phyloP scores from a whole-genome alignment of 2,888 invertebrate species.

The Calephelis perditalis region DNA sequence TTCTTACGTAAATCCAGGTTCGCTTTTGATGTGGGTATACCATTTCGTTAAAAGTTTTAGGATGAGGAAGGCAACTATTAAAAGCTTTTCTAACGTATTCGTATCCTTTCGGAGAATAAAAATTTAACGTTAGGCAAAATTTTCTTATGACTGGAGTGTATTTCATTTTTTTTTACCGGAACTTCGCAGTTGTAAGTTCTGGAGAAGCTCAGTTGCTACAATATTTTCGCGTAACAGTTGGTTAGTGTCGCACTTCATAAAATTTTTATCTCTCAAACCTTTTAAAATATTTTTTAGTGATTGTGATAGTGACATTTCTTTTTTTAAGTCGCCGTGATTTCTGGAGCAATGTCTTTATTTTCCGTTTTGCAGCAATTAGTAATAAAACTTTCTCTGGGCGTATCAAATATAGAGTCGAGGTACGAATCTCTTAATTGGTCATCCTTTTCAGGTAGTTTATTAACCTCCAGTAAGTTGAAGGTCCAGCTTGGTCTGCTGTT shows the following conservation, averaged over 20 bases:
- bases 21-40: slow-evolving; percentile 28
- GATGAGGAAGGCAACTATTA: slow-evolving; percentile 11
- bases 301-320: too few relatives aligned
- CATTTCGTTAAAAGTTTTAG: slow-evolving; percentile 24
- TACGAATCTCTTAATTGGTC: slow-evolving; percentile 16
- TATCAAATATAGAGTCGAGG: slow-evolving; percentile 16
- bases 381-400: background rate
- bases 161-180: slow-evolving; percentile 7
- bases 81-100: slow-evolving; percentile 16
- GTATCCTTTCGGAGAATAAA: slow-evolving; percentile 14
- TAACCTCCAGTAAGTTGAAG: slow-evolving; percentile 1
- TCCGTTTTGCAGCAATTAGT: background rate
- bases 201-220: slow-evolving; percentile 6
- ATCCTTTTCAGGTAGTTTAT: background rate
- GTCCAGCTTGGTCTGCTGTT: slow-evolving; percentile 1
- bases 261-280: slow-evolving; percentile 6
- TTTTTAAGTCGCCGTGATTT: slow-evolving; percentile 13
- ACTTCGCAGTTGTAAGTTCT: background rate
- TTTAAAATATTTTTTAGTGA: slow-evolving; percentile 8
- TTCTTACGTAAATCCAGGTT: slow-evolving; percentile 30
- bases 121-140: slow-evolving; percentile 15
- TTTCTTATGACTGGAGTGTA: slow-evolving; percentile 11
- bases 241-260: slow-evolving; percentile 11
- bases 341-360: slow-evolving; percentile 1
- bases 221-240: background rate